Base-by-base conservation (phyloP, 2,888 invertebrate species). In the Cerastoderma edule region DNA sequence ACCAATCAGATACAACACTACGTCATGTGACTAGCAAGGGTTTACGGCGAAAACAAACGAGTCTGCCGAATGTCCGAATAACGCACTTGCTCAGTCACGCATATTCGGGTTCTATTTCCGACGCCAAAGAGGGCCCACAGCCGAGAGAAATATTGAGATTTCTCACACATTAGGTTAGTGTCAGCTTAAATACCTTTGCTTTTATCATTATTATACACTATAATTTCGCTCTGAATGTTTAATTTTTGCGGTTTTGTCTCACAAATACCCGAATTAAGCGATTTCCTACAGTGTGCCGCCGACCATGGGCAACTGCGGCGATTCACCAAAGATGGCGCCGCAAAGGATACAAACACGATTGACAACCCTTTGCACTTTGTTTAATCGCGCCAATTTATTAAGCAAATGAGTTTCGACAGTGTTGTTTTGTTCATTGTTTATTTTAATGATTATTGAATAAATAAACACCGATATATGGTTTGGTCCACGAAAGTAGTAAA, bases 291-390 rank as follows among this genome's bases (percentile, higher is more conserved):
- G n/a, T n/a, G n/a, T n/a, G n/a, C n/a, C n/a, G n/a, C n/a, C n/a
- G 2, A 44, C 63, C 57, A 70, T 78, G 73, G 73, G 78, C 74
- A 78, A 78, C 78, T 57, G 78, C 27, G 44, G 32, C 53, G 35
- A 39, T n/a, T 56, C n/a, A 24, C 30, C 44, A 78, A 78, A 78
- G 56, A 78, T 78, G 78, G 78, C 78, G 22, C 48, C 44, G 5
- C 13, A 46, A 64, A 44, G 24, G 39, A 22, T 39, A 63, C 16
- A 10, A 10, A 44, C 10, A 44, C 16, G 44, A 63, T n/a, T 8
- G 28, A 56, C 10, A 16, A n/a, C 50, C 50, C 13, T n/a, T 10
- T 50, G 22, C 50, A 56, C 56, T 28, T 10, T 54, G 56, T n/a
- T n/a, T n/a, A n/a, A n/a, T n/a, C n/a, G n/a, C 16, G 44, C 44